Conservation (phyloP, 2,888 invertebrate species). For the Acrobasis suavella region DNA sequence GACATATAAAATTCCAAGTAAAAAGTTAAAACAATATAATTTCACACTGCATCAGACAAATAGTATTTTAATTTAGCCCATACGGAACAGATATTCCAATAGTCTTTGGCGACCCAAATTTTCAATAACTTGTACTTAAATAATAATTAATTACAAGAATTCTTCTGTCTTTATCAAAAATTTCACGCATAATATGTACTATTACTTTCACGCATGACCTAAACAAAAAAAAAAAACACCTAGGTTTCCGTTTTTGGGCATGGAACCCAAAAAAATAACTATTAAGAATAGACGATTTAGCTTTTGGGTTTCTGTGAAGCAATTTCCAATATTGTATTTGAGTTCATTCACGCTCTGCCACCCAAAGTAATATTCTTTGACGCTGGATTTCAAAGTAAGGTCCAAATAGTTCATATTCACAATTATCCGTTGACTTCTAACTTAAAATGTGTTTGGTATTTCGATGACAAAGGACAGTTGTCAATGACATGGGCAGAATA, state of each 20-base stretch:
- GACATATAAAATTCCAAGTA: too few relatives aligned
- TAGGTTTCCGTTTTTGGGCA: not conserved
- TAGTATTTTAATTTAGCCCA: too few relatives aligned
- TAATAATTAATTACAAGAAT: too few relatives aligned
- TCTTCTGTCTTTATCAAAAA: too few relatives aligned
- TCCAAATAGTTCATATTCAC: not conserved
- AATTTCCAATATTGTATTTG: constrained; percentile 19
- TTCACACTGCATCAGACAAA: too few relatives aligned
- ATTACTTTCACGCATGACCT: too few relatives aligned
- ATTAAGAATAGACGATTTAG: not conserved
- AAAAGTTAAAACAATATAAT: too few relatives aligned
- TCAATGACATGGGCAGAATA: too few relatives aligned
- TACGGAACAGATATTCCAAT: too few relatives aligned
- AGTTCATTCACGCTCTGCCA: constrained; percentile 18
- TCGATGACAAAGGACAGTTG: not conserved
- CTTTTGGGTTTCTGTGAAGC: not conserved
- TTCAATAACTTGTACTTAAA: too few relatives aligned
- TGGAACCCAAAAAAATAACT: not conserved
- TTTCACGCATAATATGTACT: too few relatives aligned
- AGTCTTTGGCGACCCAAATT: too few relatives aligned
- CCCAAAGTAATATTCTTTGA: constrained; percentile 12
- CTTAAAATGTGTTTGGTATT: not conserved
- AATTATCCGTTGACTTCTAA: not conserved
- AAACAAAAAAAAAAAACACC: not conserved
- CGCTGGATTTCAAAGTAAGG: not conserved